Evolutionary conservation across 2,113 vertebrate species (phyloP).

Genomic region (Lepus timidus): DNA sequence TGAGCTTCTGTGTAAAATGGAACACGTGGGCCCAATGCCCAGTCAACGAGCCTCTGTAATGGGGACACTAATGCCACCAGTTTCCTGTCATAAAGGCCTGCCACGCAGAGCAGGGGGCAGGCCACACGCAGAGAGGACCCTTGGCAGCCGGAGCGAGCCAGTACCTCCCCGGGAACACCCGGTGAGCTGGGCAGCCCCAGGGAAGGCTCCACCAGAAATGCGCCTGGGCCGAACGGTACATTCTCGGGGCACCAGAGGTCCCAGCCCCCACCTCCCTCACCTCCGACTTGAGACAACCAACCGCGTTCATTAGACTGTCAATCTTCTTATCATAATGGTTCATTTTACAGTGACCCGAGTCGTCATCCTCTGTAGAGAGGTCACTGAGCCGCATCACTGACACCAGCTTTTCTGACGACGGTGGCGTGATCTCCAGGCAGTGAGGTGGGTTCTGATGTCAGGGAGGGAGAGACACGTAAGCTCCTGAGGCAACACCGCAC

Average conservation of each 20-base stretch:
- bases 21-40: background rate
- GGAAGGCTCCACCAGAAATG: background rate
- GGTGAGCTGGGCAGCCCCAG: background rate
- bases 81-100: background rate
- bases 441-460: constrained; percentile 89
- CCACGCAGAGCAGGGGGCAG: background rate
- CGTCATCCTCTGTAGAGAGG: constrained; percentile 93
- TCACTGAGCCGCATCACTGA: constrained; percentile 91
- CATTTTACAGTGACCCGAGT: constrained; percentile 90
- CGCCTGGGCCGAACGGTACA: too few relatives aligned
- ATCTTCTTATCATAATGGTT: constrained; percentile 94
- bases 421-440: constrained; percentile 88
- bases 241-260: background rate
- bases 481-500: background rate
- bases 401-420: constrained; percentile 87
- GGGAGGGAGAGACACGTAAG: constrained; percentile 22
- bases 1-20: background rate
- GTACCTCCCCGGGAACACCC: background rate
- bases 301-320: constrained; percentile 91
- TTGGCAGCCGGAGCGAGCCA: background rate
- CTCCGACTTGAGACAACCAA: constrained; percentile 94
- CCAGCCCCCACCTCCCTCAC: constrained; percentile 73
- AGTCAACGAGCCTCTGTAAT: background rate
- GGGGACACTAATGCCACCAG: background rate
- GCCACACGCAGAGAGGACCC: background rate